These are phyloP conservation scores for Cristatella mucedo DNA, from an alignment of 2,888 invertebrate genomes.

Conservation along the genomic window DNA sequence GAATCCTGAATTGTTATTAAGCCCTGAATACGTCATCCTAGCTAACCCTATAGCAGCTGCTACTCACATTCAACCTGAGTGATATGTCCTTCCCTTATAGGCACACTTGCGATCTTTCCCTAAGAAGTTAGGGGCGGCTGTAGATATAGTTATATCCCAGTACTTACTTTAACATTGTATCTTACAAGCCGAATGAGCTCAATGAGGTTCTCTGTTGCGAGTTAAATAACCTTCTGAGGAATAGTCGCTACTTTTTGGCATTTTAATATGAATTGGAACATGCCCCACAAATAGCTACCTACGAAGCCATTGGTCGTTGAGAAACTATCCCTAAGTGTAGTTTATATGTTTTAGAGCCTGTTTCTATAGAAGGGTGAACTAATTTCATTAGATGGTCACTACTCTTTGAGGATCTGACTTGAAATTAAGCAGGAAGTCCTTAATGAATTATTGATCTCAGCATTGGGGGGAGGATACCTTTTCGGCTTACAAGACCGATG, in stretches of 20 bases:
- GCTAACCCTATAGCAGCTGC: slow-evolving; percentile 56
- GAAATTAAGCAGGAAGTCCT: too few relatives aligned
- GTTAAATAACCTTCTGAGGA: slow-evolving; percentile 42
- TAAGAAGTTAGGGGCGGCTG: slow-evolving; percentile 60
- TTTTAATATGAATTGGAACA: slow-evolving; percentile 57
- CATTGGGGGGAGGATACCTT: background rate
- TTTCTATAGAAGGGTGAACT: too few relatives aligned
- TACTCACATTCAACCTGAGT: slow-evolving; percentile 63
- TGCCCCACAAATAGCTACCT: slow-evolving; percentile 54
- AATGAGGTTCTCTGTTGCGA: slow-evolving; percentile 42
- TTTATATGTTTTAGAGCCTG: too few relatives aligned
- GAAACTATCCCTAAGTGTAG: slow-evolving; percentile 15
- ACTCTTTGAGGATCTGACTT: too few relatives aligned
- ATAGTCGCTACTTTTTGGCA: slow-evolving; percentile 44
- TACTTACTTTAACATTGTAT: slow-evolving; percentile 46
- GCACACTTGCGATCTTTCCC: slow-evolving; percentile 63
- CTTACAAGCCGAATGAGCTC: slow-evolving; percentile 43
- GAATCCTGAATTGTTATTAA: slow-evolving; percentile 49
- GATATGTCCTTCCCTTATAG: slow-evolving; percentile 68
- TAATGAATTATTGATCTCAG: background rate
- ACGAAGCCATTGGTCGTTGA: slow-evolving; percentile 20
- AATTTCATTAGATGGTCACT: too few relatives aligned
- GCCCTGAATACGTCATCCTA: slow-evolving; percentile 57
- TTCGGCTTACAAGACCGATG: too few relatives aligned
- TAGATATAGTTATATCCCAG: slow-evolving; percentile 51